Evolutionary conservation across 2,888 invertebrate species (phyloP), one percentile per base, ranked within the genome.

Genomic region (Coleophora deauratella): DNA sequence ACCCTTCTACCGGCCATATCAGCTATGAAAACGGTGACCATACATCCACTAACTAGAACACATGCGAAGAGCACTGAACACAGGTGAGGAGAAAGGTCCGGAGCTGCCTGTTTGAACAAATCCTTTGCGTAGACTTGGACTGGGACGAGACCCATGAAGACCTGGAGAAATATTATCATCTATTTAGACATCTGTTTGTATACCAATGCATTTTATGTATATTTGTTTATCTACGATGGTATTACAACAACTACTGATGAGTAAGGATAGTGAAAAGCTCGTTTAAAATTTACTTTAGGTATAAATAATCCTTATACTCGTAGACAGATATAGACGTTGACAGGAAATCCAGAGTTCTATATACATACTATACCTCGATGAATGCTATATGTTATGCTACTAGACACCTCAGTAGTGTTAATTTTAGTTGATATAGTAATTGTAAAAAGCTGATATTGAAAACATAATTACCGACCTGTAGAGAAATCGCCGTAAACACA

Each of bases 1-100:
- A 86, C 86, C 58, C 88, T 72, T 55, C 92, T 77, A 0, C 92
- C 92, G 37, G 87, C 87, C 35, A 73, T 82, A 52, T 92, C 92
- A 54, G 88, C 80, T 1, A 88, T 50, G 0, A 74, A 37, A 0
- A 84, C 73, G 1, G 88, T 76, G 0, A 79, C 43, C 14, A 72
- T 55, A 9, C 87, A 72, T 0, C 88, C 88, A 2, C 62, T 33
- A 0, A 88, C 64, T 44, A 91, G 87, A 0, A 90, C 82, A 0
- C 74, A 51, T 0, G 89, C 90, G 6, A 91, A 86, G 13, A 89
- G 62, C 0, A 91, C 89, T 0, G 91, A 87, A 37, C 89, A 88
- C 12, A 76, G 49, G 36, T 88, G 75, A 0, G 88, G 75, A 0
- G 80, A 80, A 1, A 85, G 51, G 1, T 67, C 66, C 1, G 87